Conservation (phyloP, 2,888 invertebrate genomes). For the Synanthedon andrenaeformis region DNA sequence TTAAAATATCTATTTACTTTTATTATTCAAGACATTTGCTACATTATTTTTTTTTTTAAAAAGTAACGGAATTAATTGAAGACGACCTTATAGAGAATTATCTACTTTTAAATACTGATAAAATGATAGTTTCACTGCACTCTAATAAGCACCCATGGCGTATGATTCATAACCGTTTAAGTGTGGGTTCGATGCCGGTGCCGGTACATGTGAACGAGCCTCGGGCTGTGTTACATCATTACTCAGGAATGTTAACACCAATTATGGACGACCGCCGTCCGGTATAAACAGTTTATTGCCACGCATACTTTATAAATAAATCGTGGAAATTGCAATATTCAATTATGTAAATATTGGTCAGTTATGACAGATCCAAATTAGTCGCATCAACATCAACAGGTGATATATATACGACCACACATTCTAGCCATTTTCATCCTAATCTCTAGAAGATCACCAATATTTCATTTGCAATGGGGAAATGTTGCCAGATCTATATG, state of each 20-base stretch:
- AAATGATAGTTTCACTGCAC: not conserved
- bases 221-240: slow-evolving; percentile 27
- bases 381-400: no score
- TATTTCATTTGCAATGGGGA: no score
- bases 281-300: slow-evolving; percentile 21
- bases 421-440: not conserved
- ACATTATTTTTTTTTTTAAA: no score
- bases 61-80: no score
- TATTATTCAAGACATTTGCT: no score
- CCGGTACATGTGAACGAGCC: slow-evolving; percentile 18
- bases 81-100: no score
- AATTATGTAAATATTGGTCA: no score
- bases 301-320: slow-evolving; percentile 5
- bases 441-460: not conserved
- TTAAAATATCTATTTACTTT: no score
- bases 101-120: not conserved
- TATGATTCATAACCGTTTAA: slow-evolving; percentile 17
- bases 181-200: slow-evolving; percentile 12
- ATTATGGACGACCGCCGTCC: slow-evolving; percentile 22
- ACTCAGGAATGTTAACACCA: slow-evolving; percentile 37
- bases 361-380: no score
- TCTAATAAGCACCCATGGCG: not conserved
- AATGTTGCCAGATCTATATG: no score
- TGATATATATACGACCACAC: no score
- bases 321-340: no score